phyloP scores from a whole-genome alignment of 2,113 vertebrate species.

The Poicephalus gulielmi region DNA sequence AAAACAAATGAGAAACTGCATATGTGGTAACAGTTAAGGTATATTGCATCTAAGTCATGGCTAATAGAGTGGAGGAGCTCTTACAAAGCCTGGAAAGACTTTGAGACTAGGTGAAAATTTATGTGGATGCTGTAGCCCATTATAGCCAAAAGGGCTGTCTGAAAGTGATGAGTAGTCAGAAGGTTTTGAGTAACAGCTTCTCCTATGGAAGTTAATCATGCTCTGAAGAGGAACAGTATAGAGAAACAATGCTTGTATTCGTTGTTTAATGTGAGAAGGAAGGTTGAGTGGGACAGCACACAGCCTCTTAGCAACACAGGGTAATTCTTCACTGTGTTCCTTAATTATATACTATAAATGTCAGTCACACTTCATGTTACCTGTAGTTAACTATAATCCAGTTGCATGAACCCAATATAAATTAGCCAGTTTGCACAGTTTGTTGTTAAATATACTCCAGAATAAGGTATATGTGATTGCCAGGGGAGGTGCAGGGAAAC shows the following conservation, averaged over 20 bases:
- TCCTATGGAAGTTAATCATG: background rate
- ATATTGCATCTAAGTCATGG: background rate
- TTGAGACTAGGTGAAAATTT: background rate
- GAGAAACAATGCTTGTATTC: background rate
- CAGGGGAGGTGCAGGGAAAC: background rate
- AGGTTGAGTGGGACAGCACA: background rate
- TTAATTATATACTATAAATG: background rate
- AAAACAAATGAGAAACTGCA: background rate
- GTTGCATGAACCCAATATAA: background rate
- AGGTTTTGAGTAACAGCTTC: background rate
- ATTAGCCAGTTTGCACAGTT: background rate
- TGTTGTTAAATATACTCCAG: background rate
- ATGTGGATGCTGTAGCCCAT: background rate
- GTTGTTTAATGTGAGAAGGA: background rate
- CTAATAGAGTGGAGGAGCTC: background rate
- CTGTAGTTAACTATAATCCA: background rate
- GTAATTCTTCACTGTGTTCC: background rate
- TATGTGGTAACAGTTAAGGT: background rate
- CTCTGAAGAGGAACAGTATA: background rate
- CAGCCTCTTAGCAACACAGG: background rate
- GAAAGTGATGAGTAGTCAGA: background rate
- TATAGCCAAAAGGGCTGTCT: background rate
- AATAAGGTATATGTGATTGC: background rate
- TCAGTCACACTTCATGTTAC: conserved; percentile 6
- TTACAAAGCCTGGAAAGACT: background rate